Conservation (phyloP, 2,797 vertebrate genomes). For the Coregonus sp. region DNA sequence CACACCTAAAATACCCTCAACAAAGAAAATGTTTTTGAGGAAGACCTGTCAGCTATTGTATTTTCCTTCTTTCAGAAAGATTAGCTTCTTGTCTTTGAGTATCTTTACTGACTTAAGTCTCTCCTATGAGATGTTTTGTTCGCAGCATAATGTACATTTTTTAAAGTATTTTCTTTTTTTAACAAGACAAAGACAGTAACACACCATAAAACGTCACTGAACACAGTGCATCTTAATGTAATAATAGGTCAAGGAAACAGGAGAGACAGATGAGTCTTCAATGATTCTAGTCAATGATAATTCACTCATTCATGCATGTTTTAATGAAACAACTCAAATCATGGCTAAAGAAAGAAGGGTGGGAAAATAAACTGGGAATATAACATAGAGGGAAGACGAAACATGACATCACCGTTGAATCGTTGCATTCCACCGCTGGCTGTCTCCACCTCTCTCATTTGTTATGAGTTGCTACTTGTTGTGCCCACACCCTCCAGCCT, state of each 20-base stretch:
- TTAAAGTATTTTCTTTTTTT: not conserved
- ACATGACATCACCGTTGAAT: not conserved
- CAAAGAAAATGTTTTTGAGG: not conserved
- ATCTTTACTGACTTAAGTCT: not conserved
- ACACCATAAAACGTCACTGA: too few species aligned
- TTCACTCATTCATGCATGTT: not conserved
- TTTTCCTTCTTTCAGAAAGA: not conserved
- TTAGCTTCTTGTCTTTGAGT: not conserved
- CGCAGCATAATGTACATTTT: not conserved
- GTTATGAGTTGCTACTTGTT: not conserved
- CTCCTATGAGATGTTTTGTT: not conserved
- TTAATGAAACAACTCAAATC: not conserved
- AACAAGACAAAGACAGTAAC: too few species aligned
- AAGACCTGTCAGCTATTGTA: not conserved
- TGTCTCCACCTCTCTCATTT: not conserved
- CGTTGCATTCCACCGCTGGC: too few species aligned
- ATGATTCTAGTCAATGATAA: not conserved
- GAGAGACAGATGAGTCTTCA: not conserved
- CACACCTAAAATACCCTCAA: not conserved
- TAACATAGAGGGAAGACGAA: not conserved
- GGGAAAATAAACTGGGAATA: not conserved
- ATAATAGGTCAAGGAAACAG: not conserved
- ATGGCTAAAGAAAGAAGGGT: not conserved
- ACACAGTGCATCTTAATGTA: not conserved
- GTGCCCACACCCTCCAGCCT: not conserved